Conservation (phyloP, 2,797 vertebrate species). For the Molossus molossus region DNA sequence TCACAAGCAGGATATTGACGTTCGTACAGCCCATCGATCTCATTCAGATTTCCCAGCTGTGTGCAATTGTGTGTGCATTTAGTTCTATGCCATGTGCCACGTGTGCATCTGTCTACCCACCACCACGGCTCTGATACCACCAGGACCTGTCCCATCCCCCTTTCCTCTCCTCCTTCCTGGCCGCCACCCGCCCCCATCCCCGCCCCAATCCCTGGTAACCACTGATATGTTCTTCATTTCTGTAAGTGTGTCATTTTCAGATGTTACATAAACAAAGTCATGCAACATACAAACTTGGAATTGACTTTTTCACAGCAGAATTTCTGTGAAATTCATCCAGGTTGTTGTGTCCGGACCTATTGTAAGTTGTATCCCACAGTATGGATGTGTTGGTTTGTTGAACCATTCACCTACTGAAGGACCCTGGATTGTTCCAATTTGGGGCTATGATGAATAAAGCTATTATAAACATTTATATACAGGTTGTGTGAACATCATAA, state of each 20-base stretch:
- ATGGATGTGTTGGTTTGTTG: not conserved
- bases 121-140: not conserved
- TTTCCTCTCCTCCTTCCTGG: not conserved
- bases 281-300: not conserved
- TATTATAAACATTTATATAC: not conserved
- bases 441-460: not conserved
- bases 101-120: not conserved
- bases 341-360: not conserved
- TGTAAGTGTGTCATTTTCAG: not conserved
- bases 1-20: not conserved
- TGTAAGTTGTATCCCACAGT: not conserved
- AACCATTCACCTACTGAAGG: not conserved
- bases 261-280: not conserved
- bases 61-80: not conserved
- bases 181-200: rapidly evolving
- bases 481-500: not conserved
- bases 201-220: too few species aligned
- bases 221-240: not conserved
- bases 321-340: not conserved
- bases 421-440: not conserved
- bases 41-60: not conserved
- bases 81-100: not conserved
- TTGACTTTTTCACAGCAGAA: not conserved
- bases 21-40: not conserved
- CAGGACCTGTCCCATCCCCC: not conserved